A percentile compares a stretch with the other conserved stretches of the same genome.
Conservation (phyloP, 2,797 vertebrate genomes). For the Catharus ustulatus region DNA sequence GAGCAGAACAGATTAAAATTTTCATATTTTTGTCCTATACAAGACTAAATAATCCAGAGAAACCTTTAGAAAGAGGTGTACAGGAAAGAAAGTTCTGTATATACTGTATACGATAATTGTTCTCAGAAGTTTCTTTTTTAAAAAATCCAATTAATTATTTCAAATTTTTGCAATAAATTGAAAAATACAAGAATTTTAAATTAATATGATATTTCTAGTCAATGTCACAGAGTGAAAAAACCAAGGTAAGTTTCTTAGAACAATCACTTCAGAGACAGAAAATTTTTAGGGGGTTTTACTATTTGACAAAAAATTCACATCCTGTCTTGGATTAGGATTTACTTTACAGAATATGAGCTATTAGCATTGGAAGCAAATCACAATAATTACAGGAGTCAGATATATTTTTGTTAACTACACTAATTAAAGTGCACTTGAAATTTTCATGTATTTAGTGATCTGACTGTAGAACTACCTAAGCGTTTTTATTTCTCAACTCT, state of each 20-base stretch:
- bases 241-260: background rate
- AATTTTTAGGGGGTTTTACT: background rate
- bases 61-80: background rate
- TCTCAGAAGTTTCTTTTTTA: background rate
- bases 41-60: background rate
- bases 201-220: background rate
- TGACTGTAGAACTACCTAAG: background rate
- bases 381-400: background rate
- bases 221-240: background rate
- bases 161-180: background rate
- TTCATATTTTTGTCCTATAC: background rate
- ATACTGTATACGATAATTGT: background rate
- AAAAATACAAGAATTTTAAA: background rate
- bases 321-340: background rate
- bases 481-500: background rate
- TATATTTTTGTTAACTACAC: background rate
- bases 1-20: background rate
- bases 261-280: background rate
- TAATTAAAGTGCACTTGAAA: background rate
- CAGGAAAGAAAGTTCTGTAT: background rate
- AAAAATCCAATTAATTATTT: background rate
- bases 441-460: background rate
- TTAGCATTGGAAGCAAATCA: background rate
- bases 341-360: background rate
- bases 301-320: background rate